phyloP scores from a whole-genome alignment of 2,113 vertebrate genomes.

The Epinephelus moara region DNA sequence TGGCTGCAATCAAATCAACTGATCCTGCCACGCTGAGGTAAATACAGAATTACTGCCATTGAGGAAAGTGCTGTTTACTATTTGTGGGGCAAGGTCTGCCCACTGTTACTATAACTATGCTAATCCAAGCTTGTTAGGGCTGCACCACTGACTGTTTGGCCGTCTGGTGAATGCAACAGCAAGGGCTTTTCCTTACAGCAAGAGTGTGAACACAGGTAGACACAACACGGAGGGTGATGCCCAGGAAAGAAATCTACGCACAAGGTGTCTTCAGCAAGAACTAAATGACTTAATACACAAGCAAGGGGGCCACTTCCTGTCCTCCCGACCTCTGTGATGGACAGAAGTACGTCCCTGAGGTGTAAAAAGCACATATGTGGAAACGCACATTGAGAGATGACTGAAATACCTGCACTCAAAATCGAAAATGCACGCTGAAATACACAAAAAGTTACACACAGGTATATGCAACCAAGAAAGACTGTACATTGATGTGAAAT shows the following conservation, averaged over 20 bases:
- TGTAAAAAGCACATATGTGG: neutral
- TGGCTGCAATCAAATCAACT: slow-evolving; percentile 62
- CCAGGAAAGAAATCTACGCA: neutral
- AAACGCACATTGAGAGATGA: neutral
- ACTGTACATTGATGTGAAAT: neutral
- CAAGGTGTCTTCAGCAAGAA: neutral
- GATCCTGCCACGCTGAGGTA: slow-evolving; percentile 39
- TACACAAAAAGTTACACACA: neutral
- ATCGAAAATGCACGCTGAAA: neutral
- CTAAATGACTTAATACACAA: neutral
- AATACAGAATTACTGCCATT: slow-evolving; percentile 53
- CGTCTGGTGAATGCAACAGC: neutral
- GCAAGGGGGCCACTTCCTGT: neutral
- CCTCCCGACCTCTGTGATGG: neutral
- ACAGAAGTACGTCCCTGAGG: neutral
- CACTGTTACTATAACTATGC: slow-evolving; percentile 42
- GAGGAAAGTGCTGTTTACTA: slow-evolving; percentile 53
- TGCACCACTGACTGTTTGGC: neutral
- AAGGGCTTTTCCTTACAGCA: neutral
- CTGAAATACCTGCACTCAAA: neutral
- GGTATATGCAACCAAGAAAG: neutral
- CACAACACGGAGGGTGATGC: neutral
- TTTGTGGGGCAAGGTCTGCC: slow-evolving; percentile 43
- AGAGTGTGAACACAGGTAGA: neutral
- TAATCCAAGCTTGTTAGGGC: slow-evolving; percentile 46